phyloP scores from a whole-genome alignment of 2,797 vertebrate species.

The Poliocrania exsul region DNA sequence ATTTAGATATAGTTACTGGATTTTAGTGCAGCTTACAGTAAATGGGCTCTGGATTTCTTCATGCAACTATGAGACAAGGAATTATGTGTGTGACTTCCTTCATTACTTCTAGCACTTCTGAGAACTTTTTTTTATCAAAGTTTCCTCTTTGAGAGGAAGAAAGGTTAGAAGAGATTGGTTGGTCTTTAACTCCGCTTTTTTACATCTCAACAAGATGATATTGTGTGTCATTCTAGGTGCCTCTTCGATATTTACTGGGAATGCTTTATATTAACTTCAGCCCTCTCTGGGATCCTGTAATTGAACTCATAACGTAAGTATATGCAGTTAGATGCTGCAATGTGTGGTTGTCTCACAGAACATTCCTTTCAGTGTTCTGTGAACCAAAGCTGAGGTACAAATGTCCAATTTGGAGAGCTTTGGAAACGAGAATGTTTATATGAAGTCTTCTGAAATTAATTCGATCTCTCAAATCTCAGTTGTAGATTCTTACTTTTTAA shows the following conservation, averaged over 20 bases:
- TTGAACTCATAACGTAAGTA: conserved; percentile 91
- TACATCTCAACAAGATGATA: background rate
- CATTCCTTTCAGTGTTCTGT: background rate
- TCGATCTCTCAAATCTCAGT: background rate
- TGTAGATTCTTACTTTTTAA: background rate
- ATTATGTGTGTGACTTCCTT: background rate
- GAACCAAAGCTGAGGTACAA: background rate
- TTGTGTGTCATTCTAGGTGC: conserved; percentile 80
- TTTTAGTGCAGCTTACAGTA: background rate
- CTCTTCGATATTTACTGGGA: conserved; percentile 91
- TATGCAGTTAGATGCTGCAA: background rate
- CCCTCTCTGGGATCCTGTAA: conserved; percentile 92
- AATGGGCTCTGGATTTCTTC: background rate
- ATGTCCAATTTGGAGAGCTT: background rate
- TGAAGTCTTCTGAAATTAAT: background rate
- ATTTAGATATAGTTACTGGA: background rate
- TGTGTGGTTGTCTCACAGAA: background rate
- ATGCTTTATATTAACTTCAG: conserved; percentile 97
- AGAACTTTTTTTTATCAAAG: background rate
- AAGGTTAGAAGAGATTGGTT: background rate
- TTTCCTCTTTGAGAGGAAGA: background rate
- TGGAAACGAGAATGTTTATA: background rate
- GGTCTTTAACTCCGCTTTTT: background rate
- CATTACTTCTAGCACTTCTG: background rate
- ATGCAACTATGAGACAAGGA: background rate